phyloP scores from a whole-genome alignment of 1,140 invertebrate species.

The Trichonephila clavata region DNA sequence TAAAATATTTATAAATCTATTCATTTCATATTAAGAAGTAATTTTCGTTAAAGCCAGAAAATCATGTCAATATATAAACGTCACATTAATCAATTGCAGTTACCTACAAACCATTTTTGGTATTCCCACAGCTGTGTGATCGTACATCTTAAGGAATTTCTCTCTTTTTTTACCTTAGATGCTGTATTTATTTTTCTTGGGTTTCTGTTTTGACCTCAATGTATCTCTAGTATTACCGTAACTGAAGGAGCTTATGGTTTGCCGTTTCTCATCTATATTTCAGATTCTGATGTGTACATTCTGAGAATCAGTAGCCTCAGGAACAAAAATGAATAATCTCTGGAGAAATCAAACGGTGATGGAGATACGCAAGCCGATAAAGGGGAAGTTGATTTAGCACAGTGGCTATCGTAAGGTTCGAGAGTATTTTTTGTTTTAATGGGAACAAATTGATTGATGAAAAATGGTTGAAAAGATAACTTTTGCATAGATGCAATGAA shows the following conservation, averaged over 20 bases:
- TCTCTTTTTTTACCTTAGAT: not conserved
- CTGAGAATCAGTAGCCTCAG: conserved; percentile 26
- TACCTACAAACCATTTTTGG: not conserved
- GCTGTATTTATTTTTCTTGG: conserved; percentile 25
- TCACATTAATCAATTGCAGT: not conserved
- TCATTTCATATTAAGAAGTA: not conserved
- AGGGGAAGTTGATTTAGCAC: not conserved
- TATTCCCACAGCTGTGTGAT: not conserved
- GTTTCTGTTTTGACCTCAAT: not conserved
- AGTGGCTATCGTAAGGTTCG: not conserved
- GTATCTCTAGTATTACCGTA: conserved; percentile 29
- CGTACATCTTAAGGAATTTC: not conserved
- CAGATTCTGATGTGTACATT: conserved; percentile 40
- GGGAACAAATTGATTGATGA: too few relatives aligned
- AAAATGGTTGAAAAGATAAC: too few relatives aligned
- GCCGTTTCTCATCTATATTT: conserved; percentile 60
- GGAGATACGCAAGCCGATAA: not conserved
- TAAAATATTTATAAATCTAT: not conserved
- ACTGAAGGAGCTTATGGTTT: conserved; percentile 31
- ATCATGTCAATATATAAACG: conserved; percentile 1
- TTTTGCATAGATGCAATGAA: too few relatives aligned
- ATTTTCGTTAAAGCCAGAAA: not conserved
- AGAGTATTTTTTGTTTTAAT: too few relatives aligned
- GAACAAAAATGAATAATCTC: conserved; percentile 56
- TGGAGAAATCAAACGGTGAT: conserved; percentile 55